phyloP scores from a whole-genome alignment of 2,888 invertebrate species.

The Taphrorychus bicolor region DNA sequence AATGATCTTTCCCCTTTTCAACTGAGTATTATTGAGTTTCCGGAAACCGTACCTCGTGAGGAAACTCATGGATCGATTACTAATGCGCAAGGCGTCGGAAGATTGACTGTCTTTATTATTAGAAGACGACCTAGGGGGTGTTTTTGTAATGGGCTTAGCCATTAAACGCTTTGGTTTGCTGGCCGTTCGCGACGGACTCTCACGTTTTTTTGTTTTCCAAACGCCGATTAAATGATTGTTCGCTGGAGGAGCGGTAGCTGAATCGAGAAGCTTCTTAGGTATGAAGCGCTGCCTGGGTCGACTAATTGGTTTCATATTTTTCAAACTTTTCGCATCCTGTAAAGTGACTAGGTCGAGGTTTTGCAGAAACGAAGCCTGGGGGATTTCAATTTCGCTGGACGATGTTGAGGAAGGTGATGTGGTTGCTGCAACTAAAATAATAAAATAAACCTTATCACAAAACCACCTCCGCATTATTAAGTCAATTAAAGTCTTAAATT shows the following conservation, averaged over 20 bases:
- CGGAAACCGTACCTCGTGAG: slow-evolving; percentile 16
- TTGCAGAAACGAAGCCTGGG: background rate
- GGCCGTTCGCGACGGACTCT: too few relatives aligned
- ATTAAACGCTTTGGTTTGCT: too few relatives aligned
- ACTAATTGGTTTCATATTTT: background rate
- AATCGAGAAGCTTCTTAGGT: background rate
- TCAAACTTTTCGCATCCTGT: background rate
- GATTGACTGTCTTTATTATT: too few relatives aligned
- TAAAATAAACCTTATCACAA: too few relatives aligned
- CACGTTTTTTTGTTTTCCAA: background rate
- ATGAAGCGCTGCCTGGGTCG: background rate
- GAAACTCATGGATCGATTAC: slow-evolving; percentile 9
- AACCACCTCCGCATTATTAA: too few relatives aligned
- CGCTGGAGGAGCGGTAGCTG: background rate
- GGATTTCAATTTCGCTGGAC: background rate
- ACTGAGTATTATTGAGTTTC: background rate
- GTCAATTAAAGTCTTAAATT: too few relatives aligned
- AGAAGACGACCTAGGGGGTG: too few relatives aligned
- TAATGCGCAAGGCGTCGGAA: background rate
- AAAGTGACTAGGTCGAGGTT: background rate
- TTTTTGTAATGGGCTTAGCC: too few relatives aligned
- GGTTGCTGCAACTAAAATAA: background rate
- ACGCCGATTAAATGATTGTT: background rate
- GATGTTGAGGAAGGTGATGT: background rate
- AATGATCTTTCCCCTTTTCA: background rate